Evolutionary conservation across 2,113 vertebrate genomes (phyloP), one percentile per base, ranked within the genome.

Genomic region (Oncorhynchus kisutch): DNA sequence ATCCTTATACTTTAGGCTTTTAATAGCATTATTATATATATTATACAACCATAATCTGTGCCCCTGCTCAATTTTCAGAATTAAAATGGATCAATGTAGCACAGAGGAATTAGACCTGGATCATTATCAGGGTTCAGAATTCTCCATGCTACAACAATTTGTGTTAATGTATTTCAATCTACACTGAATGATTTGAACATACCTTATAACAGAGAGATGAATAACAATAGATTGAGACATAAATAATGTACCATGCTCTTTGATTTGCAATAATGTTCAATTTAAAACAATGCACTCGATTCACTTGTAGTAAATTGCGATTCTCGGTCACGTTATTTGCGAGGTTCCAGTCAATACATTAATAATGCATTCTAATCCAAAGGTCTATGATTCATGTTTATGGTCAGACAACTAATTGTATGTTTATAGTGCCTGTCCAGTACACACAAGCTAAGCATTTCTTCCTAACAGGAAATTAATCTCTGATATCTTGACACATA

Each of bases 391-490:
- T 54, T 54, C 51, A 54, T 54, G 51, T 67, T 14, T 29, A 29
- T 67, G n/a, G 29, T 67, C 29, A 29, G 27, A 14, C 45, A 45
- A 68, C 67, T 2, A 39, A 68, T 68, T 68, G 2, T 34, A 18
- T 16, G 3, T 68, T 20, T 34, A n/a, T 18, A 34, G 7, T n/a
- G 29, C 67, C 59, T 62, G 13, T n/a, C 18, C 31, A 39, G 39
- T 20, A 68, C 31, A 39, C 31, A 68, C 66, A 67, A 7, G 29
- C 27, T 22, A 18, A 25, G 31, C 29, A 39, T 68, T 20, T 68
- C 12, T 68, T 34, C 18, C 67, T 45, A 68, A 68, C 67, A 68
- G 67, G 67, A 68, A 68, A 68, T 68, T 7, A 22, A 22, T 22
- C 18, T 62, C n/a, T 24, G 59, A 22, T 24, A 62, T 62, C 59